phyloP scores from a whole-genome alignment of 2,888 invertebrate genomes.

The Pecten maximus region DNA sequence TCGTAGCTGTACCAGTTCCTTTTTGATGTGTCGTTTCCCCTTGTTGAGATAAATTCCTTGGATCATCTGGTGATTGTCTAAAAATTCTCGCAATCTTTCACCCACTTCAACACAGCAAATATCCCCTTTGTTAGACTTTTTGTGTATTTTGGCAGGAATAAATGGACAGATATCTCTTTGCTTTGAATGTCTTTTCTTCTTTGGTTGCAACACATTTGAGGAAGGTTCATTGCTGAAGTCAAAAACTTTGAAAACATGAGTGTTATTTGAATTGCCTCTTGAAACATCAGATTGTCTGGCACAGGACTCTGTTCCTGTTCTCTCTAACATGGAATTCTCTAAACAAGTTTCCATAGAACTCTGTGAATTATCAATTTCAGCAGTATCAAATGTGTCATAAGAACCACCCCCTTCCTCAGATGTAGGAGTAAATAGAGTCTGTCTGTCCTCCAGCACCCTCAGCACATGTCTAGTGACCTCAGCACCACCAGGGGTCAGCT shows the following conservation, averaged over 20 bases:
- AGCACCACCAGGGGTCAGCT: not conserved
- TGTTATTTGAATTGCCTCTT: not conserved
- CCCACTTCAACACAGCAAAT: constrained; percentile 63
- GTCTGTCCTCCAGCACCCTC: not conserved
- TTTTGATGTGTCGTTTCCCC: constrained; percentile 76
- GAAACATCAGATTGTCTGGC: not conserved
- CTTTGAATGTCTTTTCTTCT: constrained; percentile 51
- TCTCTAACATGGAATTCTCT: not conserved
- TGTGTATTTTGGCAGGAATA: constrained; percentile 47
- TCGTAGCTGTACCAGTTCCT: constrained; percentile 65
- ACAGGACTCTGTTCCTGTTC: not conserved
- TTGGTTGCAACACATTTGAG: constrained; percentile 42
- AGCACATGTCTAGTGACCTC: constrained; percentile 19
- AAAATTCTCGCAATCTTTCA: constrained; percentile 63
- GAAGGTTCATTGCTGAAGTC: not conserved
- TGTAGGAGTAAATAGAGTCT: not conserved
- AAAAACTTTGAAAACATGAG: not conserved
- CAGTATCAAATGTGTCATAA: not conserved
- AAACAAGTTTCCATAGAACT: not conserved
- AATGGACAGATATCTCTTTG: constrained; percentile 37
- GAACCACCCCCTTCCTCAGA: not conserved
- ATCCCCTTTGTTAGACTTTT: constrained; percentile 49
- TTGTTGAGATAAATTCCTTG: constrained; percentile 74
- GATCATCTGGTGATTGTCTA: constrained; percentile 69
- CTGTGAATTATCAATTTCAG: not conserved